Conservation (phyloP, 2,888 invertebrate species). For the Fragum fragum region DNA sequence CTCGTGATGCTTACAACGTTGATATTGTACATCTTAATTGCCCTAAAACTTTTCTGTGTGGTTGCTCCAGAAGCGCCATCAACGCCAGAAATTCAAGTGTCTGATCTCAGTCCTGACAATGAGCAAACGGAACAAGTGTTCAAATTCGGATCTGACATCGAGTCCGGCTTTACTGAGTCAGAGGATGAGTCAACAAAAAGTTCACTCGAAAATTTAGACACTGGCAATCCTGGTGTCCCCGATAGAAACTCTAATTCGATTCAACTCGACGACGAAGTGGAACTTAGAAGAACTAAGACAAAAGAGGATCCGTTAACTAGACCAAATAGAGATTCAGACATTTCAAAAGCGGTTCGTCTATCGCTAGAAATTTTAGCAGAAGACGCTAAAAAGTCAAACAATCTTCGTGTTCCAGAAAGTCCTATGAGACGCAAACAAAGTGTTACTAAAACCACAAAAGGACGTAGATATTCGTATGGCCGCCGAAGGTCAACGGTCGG, state of each 20-base stretch:
- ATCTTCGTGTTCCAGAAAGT: conserved; percentile 21
- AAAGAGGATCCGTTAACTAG: background rate
- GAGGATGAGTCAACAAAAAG: conserved; percentile 33
- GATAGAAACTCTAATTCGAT: conserved; percentile 21
- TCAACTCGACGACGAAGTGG: background rate
- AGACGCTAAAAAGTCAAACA: conserved; percentile 9
- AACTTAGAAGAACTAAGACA: background rate
- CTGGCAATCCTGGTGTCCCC: background rate
- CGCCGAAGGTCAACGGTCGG: conserved; percentile 55
- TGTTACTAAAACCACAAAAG: background rate
- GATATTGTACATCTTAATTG: conserved; percentile 54
- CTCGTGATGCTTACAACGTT: conserved; percentile 50
- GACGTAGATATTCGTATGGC: conserved; percentile 1
- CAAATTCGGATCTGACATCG: conserved; percentile 45
- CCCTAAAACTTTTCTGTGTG: conserved; percentile 55
- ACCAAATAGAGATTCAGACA: conserved; percentile 3
- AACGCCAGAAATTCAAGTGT: conserved; percentile 45
- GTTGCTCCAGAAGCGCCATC: background rate
- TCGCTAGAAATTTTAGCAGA: conserved; percentile 15
- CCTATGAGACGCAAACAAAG: conserved; percentile 26
- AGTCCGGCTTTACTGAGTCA: conserved; percentile 58
- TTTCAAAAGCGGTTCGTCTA: conserved; percentile 17
- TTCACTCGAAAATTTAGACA: conserved; percentile 16
- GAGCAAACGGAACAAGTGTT: conserved; percentile 21
- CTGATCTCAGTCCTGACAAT: conserved; percentile 8